Evolutionary conservation across 2,113 vertebrate species (phyloP).

Genomic region (Pycnonotus jocosus): DNA sequence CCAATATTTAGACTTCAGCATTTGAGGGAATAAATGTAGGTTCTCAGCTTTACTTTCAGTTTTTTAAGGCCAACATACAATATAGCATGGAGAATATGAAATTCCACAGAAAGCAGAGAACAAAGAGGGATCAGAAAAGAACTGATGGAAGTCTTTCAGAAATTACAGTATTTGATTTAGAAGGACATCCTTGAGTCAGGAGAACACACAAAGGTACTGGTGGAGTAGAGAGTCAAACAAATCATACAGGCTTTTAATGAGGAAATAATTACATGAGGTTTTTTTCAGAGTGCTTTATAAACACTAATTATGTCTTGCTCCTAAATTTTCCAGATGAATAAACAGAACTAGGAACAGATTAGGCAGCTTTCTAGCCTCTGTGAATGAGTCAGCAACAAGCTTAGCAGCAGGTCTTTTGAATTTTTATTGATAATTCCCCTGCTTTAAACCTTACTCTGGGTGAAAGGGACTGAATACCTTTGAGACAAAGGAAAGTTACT

Average conservation of each 20-base stretch:
- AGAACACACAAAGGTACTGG: not conserved
- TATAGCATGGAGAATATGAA: not conserved
- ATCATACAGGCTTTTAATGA: not conserved
- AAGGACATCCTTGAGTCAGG: not conserved
- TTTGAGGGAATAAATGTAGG: not conserved
- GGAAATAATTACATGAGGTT: not conserved
- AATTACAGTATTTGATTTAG: not conserved
- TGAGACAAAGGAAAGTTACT: not conserved
- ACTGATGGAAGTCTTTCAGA: not conserved
- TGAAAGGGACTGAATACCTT: not conserved
- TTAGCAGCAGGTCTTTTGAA: not conserved
- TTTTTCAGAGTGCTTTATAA: not conserved
- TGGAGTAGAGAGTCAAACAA: not conserved
- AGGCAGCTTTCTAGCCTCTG: not conserved
- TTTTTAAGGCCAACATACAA: not conserved
- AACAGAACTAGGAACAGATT: not conserved
- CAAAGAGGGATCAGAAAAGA: not conserved
- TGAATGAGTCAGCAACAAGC: not conserved
- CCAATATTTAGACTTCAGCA: not conserved
- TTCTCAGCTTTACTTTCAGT: not conserved
- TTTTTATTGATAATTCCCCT: not conserved
- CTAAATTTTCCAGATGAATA: constrained; percentile 10
- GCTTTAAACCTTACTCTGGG: not conserved
- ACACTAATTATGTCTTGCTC: not conserved
- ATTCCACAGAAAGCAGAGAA: not conserved